Conservation (phyloP, 2,113 vertebrate species). For the Chlorocebus sabaeus region DNA sequence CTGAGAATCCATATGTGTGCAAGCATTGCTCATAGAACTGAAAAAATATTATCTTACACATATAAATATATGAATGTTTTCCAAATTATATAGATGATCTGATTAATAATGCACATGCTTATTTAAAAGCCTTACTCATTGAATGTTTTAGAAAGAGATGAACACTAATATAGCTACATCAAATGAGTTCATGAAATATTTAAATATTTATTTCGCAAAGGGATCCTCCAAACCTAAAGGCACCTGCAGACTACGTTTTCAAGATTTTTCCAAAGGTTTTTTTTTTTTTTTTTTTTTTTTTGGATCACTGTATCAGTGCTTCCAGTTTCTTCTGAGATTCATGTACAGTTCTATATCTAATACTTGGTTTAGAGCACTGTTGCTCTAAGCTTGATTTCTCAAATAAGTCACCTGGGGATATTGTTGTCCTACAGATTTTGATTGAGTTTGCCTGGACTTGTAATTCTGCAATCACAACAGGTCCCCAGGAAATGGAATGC, state of each 20-base stretch:
- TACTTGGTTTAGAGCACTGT: background rate
- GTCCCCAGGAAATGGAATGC: background rate
- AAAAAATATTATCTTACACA: background rate
- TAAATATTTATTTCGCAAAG: background rate
- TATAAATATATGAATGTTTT: slow-evolving; percentile 7
- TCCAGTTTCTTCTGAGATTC: background rate
- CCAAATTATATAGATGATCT: slow-evolving; percentile 29
- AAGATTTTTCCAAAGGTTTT: background rate
- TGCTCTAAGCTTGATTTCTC: background rate
- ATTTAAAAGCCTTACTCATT: background rate
- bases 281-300: background rate
- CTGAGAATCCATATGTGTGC: background rate
- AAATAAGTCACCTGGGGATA: background rate
- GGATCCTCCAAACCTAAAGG: background rate
- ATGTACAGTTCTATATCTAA: background rate
- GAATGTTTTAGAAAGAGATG: background rate
- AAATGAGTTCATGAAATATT: background rate
- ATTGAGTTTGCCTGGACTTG: background rate
- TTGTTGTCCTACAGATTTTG: background rate
- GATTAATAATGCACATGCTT: slow-evolving; percentile 1
- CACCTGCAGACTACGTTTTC: background rate
- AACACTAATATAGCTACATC: background rate
- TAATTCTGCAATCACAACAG: background rate
- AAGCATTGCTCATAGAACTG: background rate
- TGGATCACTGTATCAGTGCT: background rate